These are phyloP conservation scores for Kryptolebias marmoratus DNA, from an alignment of 2,113 vertebrate genomes.

Conservation along the genomic window DNA sequence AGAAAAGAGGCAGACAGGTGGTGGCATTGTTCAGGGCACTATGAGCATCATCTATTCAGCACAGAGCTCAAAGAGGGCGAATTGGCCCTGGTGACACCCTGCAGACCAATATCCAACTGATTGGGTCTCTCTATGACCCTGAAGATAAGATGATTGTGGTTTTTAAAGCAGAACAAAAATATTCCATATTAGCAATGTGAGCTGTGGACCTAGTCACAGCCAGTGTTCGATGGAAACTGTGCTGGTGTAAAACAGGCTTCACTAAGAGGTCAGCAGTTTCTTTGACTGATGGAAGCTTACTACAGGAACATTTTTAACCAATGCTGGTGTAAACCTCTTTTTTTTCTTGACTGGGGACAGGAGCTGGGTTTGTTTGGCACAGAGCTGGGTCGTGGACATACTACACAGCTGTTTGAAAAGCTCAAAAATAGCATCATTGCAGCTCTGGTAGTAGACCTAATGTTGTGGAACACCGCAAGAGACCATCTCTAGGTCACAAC, in stretches of 20 bases:
- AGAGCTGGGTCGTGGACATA: no score
- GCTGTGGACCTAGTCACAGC: neutral
- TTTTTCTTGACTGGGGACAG: no score
- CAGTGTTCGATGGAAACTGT: neutral
- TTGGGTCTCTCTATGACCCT: neutral
- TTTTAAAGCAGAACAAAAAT: no score
- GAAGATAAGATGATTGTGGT: no score
- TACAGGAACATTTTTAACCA: no score
- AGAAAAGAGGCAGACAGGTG: no score
- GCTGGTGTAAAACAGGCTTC: neutral
- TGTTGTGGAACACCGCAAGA: neutral
- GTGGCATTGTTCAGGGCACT: neutral
- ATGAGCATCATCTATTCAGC: neutral
- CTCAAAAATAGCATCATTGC: neutral
- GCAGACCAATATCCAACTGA: neutral
- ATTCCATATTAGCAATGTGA: no score
- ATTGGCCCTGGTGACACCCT: neutral
- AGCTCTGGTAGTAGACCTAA: neutral
- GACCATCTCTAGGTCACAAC: neutral
- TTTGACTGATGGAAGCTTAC: neutral
- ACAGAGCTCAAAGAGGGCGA: neutral
- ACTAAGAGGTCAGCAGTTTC: neutral
- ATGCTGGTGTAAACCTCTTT: no score
- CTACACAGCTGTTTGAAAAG: neutral
- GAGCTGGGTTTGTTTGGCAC: no score